These are phyloP conservation scores for Chamaea fasciata DNA, from an alignment of 2,113 vertebrate genomes.

Conservation along the genomic window DNA sequence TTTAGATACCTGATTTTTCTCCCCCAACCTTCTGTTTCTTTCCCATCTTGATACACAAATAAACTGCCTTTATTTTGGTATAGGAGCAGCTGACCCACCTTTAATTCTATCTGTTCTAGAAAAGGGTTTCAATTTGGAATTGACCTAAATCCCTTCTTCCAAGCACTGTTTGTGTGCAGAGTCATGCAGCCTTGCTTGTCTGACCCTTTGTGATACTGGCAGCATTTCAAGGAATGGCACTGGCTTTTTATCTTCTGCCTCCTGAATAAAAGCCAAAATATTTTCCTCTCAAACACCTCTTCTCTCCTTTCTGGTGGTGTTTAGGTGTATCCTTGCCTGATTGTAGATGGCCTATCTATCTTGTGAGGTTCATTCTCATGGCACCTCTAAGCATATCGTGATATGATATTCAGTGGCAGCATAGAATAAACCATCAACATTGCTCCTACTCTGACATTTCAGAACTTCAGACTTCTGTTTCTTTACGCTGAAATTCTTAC, in stretches of 20 bases:
- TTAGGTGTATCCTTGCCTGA: not conserved
- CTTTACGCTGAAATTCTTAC: not conserved
- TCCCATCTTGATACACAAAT: not conserved
- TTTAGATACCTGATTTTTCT: not conserved
- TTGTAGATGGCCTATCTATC: not conserved
- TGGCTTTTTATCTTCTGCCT: not conserved
- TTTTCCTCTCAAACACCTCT: not conserved
- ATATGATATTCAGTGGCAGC: not conserved
- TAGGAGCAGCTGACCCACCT: not conserved
- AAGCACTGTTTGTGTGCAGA: not conserved
- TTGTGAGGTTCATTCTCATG: accelerated
- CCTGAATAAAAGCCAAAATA: not conserved
- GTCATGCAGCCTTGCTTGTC: not conserved
- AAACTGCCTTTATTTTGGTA: not conserved
- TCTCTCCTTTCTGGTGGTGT: not conserved
- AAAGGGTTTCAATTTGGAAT: not conserved
- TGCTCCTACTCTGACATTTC: not conserved
- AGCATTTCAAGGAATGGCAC: not conserved
- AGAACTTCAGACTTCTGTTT: not conserved
- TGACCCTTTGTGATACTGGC: not conserved
- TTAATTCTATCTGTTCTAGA: not conserved
- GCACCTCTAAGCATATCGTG: not conserved
- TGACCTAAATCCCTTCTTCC: not conserved
- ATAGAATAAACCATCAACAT: not conserved
- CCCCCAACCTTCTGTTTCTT: not conserved